Evolutionary conservation across 2,113 vertebrate species (phyloP).

Genomic region (Plotosus lineatus): DNA sequence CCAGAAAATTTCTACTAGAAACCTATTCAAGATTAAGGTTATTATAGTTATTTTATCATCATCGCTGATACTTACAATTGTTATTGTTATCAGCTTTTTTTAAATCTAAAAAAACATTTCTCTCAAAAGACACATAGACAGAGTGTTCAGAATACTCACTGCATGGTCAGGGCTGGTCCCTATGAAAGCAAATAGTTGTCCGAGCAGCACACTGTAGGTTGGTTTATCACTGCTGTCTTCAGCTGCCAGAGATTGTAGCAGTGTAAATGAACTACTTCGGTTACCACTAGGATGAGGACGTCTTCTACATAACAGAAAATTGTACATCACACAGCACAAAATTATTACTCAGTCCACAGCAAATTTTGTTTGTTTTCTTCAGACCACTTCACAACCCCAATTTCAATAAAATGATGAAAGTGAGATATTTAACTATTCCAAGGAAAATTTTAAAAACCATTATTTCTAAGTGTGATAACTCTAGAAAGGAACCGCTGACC

Average conservation of each 20-base stretch:
- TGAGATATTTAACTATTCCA: too few relatives aligned
- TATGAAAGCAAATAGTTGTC: slow-evolving; percentile 96
- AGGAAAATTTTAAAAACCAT: too few relatives aligned
- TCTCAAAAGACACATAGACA: too few relatives aligned
- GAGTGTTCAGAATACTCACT: slow-evolving; percentile 64
- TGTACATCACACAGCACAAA: background rate
- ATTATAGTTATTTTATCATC: background rate
- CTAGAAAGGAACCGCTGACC: too few relatives aligned
- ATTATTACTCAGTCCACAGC: background rate
- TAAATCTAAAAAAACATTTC: too few relatives aligned
- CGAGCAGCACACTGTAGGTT: slow-evolving; percentile 92
- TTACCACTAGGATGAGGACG: slow-evolving; percentile 89
- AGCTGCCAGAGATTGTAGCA: slow-evolving; percentile 88
- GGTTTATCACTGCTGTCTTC: slow-evolving; percentile 94
- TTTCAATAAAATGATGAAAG: too few relatives aligned
- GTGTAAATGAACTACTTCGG: slow-evolving; percentile 94
- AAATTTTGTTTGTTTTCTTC: background rate
- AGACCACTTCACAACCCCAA: too few relatives aligned
- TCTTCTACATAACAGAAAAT: slow-evolving; percentile 64
- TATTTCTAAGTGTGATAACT: too few relatives aligned
- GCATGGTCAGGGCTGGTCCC: slow-evolving; percentile 96
- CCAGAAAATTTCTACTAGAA: slow-evolving; percentile 94
- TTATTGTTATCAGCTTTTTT: slow-evolving; percentile 1
- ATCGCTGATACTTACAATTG: too few relatives aligned
- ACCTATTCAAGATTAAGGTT: slow-evolving; percentile 72